Conservation (phyloP, 2,888 invertebrate species). For the Pandemis heparana region DNA sequence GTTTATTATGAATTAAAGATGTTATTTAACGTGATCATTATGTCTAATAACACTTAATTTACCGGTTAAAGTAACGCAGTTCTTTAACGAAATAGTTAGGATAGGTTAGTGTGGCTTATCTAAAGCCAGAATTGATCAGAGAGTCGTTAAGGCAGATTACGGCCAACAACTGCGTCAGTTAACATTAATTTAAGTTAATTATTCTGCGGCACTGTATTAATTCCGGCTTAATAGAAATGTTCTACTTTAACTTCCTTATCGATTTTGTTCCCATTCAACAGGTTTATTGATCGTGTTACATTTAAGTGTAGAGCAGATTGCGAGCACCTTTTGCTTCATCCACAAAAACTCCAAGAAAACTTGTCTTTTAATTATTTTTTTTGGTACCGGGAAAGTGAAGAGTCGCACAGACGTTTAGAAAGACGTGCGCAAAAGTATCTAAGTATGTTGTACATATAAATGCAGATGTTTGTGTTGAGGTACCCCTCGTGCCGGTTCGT, state of each 20-base stretch:
- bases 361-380: neutral
- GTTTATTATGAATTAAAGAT: too few relatives aligned
- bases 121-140: slow-evolving; percentile 17
- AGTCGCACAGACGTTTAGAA: neutral
- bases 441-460: neutral
- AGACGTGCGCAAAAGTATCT: slow-evolving; percentile 7
- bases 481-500: slow-evolving; percentile 31
- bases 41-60: too few relatives aligned
- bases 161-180: slow-evolving; percentile 11
- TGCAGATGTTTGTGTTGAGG: slow-evolving; percentile 15
- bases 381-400: neutral
- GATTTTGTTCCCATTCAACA: slow-evolving; percentile 3
- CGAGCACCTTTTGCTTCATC: neutral
- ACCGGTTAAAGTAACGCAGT: neutral
- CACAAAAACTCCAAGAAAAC: neutral
- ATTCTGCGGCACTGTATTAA: slow-evolving; percentile 39
- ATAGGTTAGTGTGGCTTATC: slow-evolving; percentile 6
- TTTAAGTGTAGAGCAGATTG: neutral
- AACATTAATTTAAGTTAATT: slow-evolving; percentile 37
- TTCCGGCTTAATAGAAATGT: slow-evolving; percentile 45
- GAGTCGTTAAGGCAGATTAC: slow-evolving; percentile 23
- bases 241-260: slow-evolving; percentile 45
- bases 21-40: neutral
- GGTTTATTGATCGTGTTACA: slow-evolving; percentile 2
- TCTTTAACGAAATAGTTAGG: slow-evolving; percentile 1